Conservation (phyloP, 2,888 invertebrate genomes). For the Carcina quercana region DNA sequence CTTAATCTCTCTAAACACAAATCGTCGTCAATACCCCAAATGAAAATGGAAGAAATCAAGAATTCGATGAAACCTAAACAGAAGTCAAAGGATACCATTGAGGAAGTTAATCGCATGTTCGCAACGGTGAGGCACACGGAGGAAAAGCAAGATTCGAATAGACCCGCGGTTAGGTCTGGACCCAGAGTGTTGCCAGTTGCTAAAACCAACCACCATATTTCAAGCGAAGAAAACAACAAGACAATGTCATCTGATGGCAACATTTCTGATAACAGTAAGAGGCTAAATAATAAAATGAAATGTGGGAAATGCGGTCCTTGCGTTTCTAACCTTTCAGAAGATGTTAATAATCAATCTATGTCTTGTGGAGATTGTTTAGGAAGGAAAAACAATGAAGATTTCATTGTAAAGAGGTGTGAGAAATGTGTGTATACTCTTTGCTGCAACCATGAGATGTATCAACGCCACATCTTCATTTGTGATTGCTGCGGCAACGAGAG, state of each 20-base stretch:
- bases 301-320: no score
- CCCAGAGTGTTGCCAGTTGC: constrained; percentile 59
- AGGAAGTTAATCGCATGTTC: constrained; percentile 62
- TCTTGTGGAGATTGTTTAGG: constrained; percentile 46
- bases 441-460: constrained; percentile 34
- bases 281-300: no score
- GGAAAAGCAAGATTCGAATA: constrained; percentile 29
- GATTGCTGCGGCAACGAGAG: constrained; percentile 22
- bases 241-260: no score
- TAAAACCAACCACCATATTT: constrained; percentile 22
- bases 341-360: constrained; percentile 30
- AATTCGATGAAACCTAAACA: constrained; percentile 44
- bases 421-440: constrained; percentile 36
- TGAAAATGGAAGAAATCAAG: constrained; percentile 59
- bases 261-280: no score
- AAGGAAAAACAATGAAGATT: no score
- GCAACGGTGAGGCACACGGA: constrained; percentile 39
- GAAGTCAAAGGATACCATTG: constrained; percentile 50
- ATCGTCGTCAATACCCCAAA: constrained; percentile 60
- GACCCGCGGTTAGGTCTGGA: constrained; percentile 45
- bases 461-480: constrained; percentile 23
- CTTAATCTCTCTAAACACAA: constrained; percentile 44
- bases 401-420: constrained; percentile 25
- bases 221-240: not conserved
- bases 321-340: no score